Evolutionary conservation across 2,113 vertebrate genomes (phyloP).

Genomic region (Sturnus vulgaris): DNA sequence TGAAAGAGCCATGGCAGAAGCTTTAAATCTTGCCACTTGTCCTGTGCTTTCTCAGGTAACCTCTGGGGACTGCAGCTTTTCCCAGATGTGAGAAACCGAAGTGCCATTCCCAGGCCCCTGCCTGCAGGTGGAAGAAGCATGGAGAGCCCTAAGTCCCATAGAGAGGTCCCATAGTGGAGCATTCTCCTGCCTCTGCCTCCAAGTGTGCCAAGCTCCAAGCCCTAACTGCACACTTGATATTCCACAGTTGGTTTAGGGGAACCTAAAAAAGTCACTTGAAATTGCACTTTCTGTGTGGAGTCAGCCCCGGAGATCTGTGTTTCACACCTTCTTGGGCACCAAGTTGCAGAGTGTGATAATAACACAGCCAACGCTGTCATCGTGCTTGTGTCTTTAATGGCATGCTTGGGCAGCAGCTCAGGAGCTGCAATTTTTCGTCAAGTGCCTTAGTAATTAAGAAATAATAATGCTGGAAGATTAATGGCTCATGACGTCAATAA

Average conservation of each 20-base stretch:
- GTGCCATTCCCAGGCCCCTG: background rate
- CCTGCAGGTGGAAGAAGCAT: background rate
- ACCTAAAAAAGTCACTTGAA: background rate
- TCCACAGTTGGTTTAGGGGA: background rate
- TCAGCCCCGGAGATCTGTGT: background rate
- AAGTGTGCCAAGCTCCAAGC: background rate
- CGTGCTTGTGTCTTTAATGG: background rate
- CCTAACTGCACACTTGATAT: accelerated
- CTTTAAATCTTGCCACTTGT: background rate
- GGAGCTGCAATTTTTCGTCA: background rate
- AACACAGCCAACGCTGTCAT: accelerated
- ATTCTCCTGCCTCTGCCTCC: background rate
- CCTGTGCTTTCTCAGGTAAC: background rate
- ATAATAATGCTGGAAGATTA: background rate
- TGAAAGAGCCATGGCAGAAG: background rate
- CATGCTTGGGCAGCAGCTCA: background rate
- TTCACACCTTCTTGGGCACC: background rate
- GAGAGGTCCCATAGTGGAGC: accelerated
- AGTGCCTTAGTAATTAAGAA: background rate
- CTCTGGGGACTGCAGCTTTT: background rate
- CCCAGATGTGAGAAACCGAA: background rate
- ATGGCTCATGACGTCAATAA: background rate
- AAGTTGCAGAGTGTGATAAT: background rate
- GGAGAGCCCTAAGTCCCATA: background rate
- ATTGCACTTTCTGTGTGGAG: background rate